Base-by-base conservation (phyloP, 2,797 vertebrate genomes). In the Malurus splendens region DNA sequence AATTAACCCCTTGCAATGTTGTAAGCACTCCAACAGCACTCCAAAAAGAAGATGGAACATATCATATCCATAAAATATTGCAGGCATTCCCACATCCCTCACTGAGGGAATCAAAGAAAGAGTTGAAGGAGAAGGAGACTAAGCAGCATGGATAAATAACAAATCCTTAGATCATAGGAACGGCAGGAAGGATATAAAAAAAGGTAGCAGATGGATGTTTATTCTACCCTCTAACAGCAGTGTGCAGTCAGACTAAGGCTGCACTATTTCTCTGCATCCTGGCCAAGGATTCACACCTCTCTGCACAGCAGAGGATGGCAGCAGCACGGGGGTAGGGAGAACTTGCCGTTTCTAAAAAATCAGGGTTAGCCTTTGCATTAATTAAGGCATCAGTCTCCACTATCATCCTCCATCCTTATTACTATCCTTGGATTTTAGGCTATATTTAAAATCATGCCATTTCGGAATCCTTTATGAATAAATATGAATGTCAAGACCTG, bases 401-500 rank as follows among this genome's bases (percentile, higher is more conserved):
- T 87, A 18, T 90, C 89, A 78, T 78, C 76, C 62, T 90, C 73
- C 30, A 60, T 75, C 70, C 86, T 86, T 91, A 95, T 92, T 94
- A 81, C 84, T 87, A 90, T 75, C 82, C 85, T 83, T 87, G 82
- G 79, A 86, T 92, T 95, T 91, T 91, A 78, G 62, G 62, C 79
- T 95, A 75, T 92, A 93, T 91, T 93, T 95, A 74, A 94, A 94
- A 90, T 65, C 76, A 89, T 81, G 85, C 85, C 33, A 76, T 91
- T 95, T 93, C 86, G 78, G 66, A 93, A 89, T 86, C 74, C 85
- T 66, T 56, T 87, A 89, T 93, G 93, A 92, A 95, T 94, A 95
- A 92, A 91, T 92, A 94, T 93, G 92, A 89, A 52, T 92, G 95
- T 94, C 92, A 95, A 91, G 89, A 93, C 95, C 94, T 86, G 76